Conservation (phyloP, 1,140 invertebrate genomes). For the Pissodes strobi region DNA sequence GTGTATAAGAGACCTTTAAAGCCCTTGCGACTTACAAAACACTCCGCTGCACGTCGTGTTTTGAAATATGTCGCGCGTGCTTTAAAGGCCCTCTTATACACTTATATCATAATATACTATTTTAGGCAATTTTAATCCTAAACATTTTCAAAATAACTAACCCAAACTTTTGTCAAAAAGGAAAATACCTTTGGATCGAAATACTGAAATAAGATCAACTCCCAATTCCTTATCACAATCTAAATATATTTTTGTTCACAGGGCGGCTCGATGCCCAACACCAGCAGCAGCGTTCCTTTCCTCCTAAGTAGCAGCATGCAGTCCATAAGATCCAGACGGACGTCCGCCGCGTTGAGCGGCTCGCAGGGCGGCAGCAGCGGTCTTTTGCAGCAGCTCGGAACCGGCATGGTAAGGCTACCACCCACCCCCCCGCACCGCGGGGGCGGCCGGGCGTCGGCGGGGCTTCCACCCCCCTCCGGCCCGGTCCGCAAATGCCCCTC, state of each 20-base stretch:
- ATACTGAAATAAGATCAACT: too few species aligned
- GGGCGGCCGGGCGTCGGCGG: constrained; percentile 66
- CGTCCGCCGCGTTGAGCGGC: constrained; percentile 68
- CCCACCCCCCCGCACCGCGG: constrained; percentile 64
- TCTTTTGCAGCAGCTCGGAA: constrained; percentile 79
- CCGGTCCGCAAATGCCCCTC: constrained; percentile 79
- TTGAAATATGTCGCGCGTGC: too few species aligned
- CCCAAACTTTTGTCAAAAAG: too few species aligned
- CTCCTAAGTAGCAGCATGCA: constrained; percentile 81
- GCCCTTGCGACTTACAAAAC: too few species aligned
- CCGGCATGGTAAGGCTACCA: constrained; percentile 85
- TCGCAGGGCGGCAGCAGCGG: constrained; percentile 70
- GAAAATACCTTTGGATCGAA: too few species aligned
- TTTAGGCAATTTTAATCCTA: too few species aligned
- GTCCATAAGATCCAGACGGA: constrained; percentile 78
- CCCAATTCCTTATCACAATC: too few species aligned
- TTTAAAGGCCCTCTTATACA: too few species aligned
- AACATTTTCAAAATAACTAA: too few species aligned
- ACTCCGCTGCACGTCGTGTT: too few species aligned
- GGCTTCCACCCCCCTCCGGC: constrained; percentile 67
- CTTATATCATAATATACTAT: too few species aligned
- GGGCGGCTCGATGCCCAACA: constrained; percentile 85
- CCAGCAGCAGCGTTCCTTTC: constrained; percentile 83
- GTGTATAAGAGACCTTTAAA: too few species aligned
- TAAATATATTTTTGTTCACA: constrained; percentile 57